Percentiles rank a stretch among this genome's conserved stretches.
Conservation (phyloP, 2,113 vertebrate genomes). For the Podilymbus podiceps region DNA sequence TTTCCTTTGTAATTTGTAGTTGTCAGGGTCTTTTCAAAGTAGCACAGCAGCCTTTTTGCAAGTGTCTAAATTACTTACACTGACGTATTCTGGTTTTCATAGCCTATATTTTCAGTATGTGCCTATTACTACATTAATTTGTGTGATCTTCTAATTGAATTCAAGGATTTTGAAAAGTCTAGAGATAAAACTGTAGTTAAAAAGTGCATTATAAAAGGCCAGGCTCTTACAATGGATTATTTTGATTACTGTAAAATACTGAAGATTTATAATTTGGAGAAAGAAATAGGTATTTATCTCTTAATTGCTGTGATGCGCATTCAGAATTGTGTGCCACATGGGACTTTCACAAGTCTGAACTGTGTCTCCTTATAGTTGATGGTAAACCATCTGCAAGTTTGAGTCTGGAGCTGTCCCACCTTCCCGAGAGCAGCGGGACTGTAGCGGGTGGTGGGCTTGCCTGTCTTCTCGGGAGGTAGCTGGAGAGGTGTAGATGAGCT, state of each 20-base stretch:
- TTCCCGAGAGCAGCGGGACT: fast-evolving
- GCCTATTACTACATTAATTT: not conserved
- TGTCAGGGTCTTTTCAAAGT: slow-evolving; percentile 31
- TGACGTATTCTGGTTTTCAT: not conserved
- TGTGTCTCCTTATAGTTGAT: not conserved
- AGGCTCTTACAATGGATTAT: not conserved
- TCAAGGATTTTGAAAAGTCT: not conserved
- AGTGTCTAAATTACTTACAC: slow-evolving; percentile 10
- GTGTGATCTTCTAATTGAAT: slow-evolving; percentile 19
- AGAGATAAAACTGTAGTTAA: not conserved
- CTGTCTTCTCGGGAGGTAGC: not conserved
- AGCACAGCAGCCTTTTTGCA: not conserved
- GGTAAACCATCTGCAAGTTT: not conserved
- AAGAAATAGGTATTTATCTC: not conserved
- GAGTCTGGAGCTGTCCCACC: not conserved
- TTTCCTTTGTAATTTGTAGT: slow-evolving; percentile 48
- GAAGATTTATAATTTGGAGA: not conserved
- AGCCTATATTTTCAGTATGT: not conserved
- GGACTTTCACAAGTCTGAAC: not conserved
- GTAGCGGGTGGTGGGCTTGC: fast-evolving
- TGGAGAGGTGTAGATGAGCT: not conserved
- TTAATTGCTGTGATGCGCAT: not conserved
- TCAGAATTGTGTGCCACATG: not conserved
- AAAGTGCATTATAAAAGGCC: not conserved
- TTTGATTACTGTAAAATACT: not conserved